phyloP scores from a whole-genome alignment of 2,113 vertebrate species.

The Sakesphorus luctuosus region DNA sequence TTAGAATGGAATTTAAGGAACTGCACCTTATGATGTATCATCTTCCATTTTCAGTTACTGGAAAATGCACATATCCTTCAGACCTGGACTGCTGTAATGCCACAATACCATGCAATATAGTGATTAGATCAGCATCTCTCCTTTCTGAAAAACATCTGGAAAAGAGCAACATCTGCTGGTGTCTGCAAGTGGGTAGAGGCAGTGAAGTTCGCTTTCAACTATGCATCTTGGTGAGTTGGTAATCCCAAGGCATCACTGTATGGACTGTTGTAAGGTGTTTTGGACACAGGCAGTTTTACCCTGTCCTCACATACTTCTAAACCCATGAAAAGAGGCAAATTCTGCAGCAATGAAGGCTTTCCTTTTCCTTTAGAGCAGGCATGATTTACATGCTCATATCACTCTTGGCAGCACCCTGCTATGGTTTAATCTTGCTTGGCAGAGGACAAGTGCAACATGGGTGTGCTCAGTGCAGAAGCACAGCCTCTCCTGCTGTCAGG shows the following conservation, averaged over 20 bases:
- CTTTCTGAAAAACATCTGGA: background rate
- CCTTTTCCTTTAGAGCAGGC: background rate
- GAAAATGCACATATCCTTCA: background rate
- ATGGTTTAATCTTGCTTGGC: background rate
- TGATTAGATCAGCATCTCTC: background rate
- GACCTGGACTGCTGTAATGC: background rate
- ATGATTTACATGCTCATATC: background rate
- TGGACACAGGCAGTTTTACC: background rate
- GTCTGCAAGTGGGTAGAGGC: background rate
- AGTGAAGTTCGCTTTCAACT: background rate
- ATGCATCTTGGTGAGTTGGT: background rate
- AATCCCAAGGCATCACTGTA: background rate
- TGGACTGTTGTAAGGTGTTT: background rate
- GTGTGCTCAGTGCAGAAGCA: background rate
- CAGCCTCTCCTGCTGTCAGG: background rate
- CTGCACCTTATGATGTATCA: background rate
- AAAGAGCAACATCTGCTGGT: background rate
- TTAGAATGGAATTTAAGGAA: background rate
- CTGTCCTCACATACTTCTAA: background rate
- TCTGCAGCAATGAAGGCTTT: background rate
- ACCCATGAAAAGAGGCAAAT: background rate
- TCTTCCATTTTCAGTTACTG: background rate
- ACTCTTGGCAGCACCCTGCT: background rate
- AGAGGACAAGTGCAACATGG: background rate
- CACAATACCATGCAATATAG: accelerated